Evolutionary conservation across 2,113 vertebrate genomes (phyloP).

Genomic region (Muscicapa adusta): DNA sequence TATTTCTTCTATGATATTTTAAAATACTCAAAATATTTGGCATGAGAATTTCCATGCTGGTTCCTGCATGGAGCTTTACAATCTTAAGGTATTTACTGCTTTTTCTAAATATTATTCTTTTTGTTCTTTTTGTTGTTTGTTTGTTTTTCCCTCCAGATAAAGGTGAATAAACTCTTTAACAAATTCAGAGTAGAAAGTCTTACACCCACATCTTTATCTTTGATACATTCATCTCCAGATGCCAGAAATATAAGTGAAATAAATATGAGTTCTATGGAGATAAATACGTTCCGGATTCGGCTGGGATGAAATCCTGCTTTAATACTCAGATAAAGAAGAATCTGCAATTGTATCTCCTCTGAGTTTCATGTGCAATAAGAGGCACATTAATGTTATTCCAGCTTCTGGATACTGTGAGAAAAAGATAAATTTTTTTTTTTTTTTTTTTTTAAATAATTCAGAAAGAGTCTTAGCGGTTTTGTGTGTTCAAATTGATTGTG

Average conservation of each 20-base stretch:
- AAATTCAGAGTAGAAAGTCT: conserved; percentile 74
- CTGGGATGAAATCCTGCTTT: conserved; percentile 72
- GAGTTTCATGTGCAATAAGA: conserved; percentile 74
- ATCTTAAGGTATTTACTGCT: no score
- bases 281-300: conserved; percentile 79
- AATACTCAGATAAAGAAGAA: conserved; percentile 7
- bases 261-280: conserved; percentile 83
- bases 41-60: no score
- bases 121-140: background rate
- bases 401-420: conserved; percentile 76
- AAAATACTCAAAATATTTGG: no score
- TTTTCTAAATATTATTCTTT: background rate
- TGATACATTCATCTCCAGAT: conserved; percentile 76
- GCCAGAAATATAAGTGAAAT: conserved; percentile 73
- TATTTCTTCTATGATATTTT: no score
- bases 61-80: no score
- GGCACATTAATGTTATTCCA: conserved; percentile 69
- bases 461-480: no score
- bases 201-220: conserved; percentile 75
- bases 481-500: no score
- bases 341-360: conserved; percentile 51
- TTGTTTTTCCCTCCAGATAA: conserved; percentile 58
- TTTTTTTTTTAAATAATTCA: no score
- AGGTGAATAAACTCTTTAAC: conserved; percentile 75
- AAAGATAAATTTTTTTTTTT: conserved; percentile 51